Evolutionary conservation across 1,140 invertebrate genomes (phyloP).

Genomic region (Physella acuta): DNA sequence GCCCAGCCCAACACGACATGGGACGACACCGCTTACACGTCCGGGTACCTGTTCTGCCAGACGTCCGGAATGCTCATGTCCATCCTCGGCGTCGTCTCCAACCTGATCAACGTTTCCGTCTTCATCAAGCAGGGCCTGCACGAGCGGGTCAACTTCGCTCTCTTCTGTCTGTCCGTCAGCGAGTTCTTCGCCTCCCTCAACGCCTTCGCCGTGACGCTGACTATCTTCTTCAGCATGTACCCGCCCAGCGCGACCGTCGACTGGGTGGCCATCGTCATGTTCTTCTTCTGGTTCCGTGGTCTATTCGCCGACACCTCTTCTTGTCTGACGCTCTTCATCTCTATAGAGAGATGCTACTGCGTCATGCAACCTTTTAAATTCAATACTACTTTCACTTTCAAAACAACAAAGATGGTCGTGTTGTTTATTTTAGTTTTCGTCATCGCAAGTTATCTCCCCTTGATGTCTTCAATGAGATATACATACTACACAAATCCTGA

Average conservation of each 20-base stretch:
- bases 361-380: not conserved
- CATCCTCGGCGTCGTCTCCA: not conserved
- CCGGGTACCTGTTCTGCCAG: no score
- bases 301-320: not conserved
- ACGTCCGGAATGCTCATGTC: no score
- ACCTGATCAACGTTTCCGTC: not conserved
- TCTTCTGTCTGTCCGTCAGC: not conserved
- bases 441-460: not conserved
- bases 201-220: not conserved
- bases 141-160: not conserved
- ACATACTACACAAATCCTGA: not conserved
- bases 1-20: no score
- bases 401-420: not conserved
- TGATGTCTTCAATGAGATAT: not conserved
- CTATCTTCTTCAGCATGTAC: not conserved
- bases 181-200: not conserved
- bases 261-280: not conserved
- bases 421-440: not conserved
- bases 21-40: no score
- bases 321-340: not conserved
- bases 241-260: not conserved
- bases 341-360: not conserved
- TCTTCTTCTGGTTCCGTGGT: not conserved
- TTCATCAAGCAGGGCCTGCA: not conserved
- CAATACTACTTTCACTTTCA: not conserved